These are phyloP conservation scores for Cenopis cana DNA, from an alignment of 2,888 invertebrate species.

Conservation along the genomic window DNA sequence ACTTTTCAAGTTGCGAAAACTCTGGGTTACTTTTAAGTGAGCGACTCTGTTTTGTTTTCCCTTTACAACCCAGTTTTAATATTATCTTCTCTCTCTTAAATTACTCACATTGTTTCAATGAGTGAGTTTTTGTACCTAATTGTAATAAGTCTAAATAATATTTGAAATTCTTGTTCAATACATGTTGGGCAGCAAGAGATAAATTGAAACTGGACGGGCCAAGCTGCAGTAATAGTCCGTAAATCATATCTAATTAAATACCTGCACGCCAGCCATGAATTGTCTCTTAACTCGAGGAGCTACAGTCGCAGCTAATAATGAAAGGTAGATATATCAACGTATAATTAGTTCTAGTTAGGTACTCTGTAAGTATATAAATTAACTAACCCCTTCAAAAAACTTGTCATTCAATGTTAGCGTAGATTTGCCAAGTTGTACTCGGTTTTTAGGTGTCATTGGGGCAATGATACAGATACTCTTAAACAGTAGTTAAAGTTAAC, in stretches of 20 bases:
- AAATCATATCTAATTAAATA: constrained; percentile 79
- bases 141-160: too few species aligned
- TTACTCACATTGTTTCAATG: too few species aligned
- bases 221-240: constrained; percentile 61
- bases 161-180: neutral
- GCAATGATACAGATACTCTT: too few species aligned
- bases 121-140: too few species aligned
- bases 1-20: constrained; percentile 80
- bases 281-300: constrained; percentile 61
- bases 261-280: constrained; percentile 71
- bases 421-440: too few species aligned
- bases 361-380: too few species aligned
- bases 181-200: constrained; percentile 46
- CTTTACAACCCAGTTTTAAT: constrained; percentile 25
- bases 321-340: neutral
- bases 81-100: too few species aligned
- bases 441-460: too few species aligned
- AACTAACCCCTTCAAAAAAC: too few species aligned
- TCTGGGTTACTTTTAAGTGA: constrained; percentile 67
- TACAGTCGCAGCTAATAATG: constrained; percentile 43
- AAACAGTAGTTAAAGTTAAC: too few species aligned
- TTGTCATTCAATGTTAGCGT: too few species aligned
- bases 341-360: too few species aligned
- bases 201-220: constrained; percentile 56
- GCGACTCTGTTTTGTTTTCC: constrained; percentile 66